Evolutionary conservation across 1,140 invertebrate genomes (phyloP), one percentile per base, ranked within the genome.

Genomic region (Cyclargus thomasi): DNA sequence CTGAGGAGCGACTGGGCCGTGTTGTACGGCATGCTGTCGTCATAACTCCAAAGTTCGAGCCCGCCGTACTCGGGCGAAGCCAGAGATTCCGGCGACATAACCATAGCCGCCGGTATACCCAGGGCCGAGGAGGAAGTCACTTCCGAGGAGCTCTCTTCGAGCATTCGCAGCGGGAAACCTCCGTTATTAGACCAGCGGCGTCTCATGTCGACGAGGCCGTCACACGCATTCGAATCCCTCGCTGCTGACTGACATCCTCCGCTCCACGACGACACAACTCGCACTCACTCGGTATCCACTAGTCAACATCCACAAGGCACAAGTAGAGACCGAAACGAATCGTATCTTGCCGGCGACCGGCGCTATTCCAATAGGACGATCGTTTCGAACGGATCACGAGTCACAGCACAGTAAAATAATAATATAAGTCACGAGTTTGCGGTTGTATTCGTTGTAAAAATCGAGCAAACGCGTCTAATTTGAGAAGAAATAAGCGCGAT

Each of bases 31-130:
- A 86, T 83, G 53, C 85, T 84, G 78, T 92, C 92, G 69, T 92
- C 91, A 76, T 92, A 93, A 70, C 96, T 94, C 96, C 96, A 97
- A 67, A 97, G 92, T 74, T 97, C 96, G 59, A 96, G 91, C 72
- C 96, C 95, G 64, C 95, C 94, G 78, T 95, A 93, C 90, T 81
- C 95, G 87, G 81, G 93, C 68, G 94, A 93, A 73, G 91, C 87
- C 75, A 95, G 85, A 29, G 94, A 94, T 64, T 94, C 93, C 17
- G 94, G 93, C 53, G 94, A 94, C 93, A 94, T 93, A 70, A 92
- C 92, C 91, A 91, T 93, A 85, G 92, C 93, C 87, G 93, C 76
- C 79, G 88, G 76, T 70, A 92, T 79, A 18, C 92, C 91, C 17
- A 93, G 80, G 69, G 92, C 91, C 55, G 94, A 95, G 17, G 95